phyloP scores from a whole-genome alignment of 2,113 vertebrate species.

The Oxygymnocypris stewartii region DNA sequence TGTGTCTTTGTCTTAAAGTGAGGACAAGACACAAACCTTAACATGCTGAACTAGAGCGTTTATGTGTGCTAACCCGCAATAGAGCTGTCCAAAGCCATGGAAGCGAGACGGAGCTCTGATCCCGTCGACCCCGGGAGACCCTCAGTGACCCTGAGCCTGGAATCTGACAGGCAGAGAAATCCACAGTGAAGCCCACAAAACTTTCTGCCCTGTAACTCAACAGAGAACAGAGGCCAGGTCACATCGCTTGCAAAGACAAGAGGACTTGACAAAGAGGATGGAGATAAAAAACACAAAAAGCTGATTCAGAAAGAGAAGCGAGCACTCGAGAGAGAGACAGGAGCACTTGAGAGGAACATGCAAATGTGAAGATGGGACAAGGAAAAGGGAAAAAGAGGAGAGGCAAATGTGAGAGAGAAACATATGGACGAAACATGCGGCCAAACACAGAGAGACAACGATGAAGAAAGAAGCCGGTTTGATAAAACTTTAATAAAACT shows the following conservation, averaged over 20 bases:
- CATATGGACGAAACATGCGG: constrained; percentile 8
- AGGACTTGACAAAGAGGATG: neutral
- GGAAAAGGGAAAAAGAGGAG: neutral
- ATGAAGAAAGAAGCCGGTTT: constrained; percentile 12
- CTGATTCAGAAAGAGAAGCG: neutral
- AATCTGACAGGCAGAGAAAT: constrained; percentile 21
- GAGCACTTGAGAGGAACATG: neutral
- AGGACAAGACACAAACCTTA: neutral
- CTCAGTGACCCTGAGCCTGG: constrained; percentile 2
- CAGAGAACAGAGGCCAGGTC: no score
- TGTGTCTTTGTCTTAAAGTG: neutral
- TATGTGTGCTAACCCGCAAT: neutral
- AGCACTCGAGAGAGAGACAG: neutral
- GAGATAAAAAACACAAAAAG: neutral
- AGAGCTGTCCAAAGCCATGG: neutral
- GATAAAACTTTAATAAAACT: no score
- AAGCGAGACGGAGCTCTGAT: neutral
- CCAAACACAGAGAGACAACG: neutral
- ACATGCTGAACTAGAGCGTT: neutral
- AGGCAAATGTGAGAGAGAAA: neutral
- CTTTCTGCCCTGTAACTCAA: no score
- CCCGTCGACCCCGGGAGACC: neutral
- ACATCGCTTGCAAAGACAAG: no score
- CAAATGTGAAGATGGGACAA: neutral
- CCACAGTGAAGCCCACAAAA: neutral